These are phyloP conservation scores for Axis porcinus DNA, from an alignment of 2,113 vertebrate genomes.

Conservation along the genomic window DNA sequence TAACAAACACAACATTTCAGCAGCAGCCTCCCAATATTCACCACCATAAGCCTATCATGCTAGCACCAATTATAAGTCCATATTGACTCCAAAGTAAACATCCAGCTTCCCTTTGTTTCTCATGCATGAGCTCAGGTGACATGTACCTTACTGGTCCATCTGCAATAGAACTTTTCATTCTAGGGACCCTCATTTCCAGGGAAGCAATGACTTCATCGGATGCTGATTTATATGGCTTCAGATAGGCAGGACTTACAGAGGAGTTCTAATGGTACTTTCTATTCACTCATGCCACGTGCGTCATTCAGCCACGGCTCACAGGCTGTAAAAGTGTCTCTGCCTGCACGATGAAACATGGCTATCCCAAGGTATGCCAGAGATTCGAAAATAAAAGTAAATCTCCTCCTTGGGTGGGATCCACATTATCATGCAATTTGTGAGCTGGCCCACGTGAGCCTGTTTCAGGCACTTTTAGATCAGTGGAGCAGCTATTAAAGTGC, in stretches of 20 bases:
- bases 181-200: constrained; percentile 2
- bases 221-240: constrained; percentile 29
- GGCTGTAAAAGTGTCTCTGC: constrained; percentile 48
- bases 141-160: neutral
- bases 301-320: constrained; percentile 13
- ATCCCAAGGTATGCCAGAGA: constrained; percentile 42
- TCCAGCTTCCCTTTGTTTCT: neutral
- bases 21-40: neutral
- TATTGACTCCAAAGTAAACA: neutral
- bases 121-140: neutral
- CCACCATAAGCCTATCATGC: neutral
- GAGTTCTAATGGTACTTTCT: constrained; percentile 7
- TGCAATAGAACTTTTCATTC: neutral
- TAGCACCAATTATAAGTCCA: neutral
- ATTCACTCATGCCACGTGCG: neutral
- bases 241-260: constrained; percentile 23
- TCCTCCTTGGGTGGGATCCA: constrained; percentile 69
- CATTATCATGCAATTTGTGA: constrained; percentile 76
- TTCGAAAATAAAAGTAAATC: constrained; percentile 69
- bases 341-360: constrained; percentile 37
- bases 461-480: constrained; percentile 79
- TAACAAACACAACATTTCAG: neutral
- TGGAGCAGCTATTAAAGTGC: constrained; percentile 83
- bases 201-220: neutral
- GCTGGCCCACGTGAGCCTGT: constrained; percentile 64